Conservation (phyloP, 1,140 invertebrate species). For the Drosophila sp. region DNA sequence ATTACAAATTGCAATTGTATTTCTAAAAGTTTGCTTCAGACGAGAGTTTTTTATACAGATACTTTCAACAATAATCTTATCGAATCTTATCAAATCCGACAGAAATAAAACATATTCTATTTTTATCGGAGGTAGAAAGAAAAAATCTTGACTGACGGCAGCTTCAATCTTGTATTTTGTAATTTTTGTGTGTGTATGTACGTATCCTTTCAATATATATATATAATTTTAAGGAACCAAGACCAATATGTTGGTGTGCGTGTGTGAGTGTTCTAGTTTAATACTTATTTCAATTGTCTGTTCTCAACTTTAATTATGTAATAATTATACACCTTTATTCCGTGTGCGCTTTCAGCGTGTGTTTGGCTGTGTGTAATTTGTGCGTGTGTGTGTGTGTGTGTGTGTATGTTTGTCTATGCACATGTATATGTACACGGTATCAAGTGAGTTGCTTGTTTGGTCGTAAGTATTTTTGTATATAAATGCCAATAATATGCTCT, state of each 20-base stretch:
- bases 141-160: too few species aligned
- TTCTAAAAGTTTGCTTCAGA: too few species aligned
- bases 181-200: constrained; percentile 7
- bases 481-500: constrained; percentile 47
- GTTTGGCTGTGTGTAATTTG: constrained; percentile 12
- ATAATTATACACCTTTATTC: constrained; percentile 20
- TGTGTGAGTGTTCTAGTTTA: constrained; percentile 10
- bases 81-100: too few species aligned
- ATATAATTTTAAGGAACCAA: background rate
- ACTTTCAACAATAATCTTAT: too few species aligned
- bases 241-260: constrained; percentile 10
- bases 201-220: constrained; percentile 6
- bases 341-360: constrained; percentile 7
- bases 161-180: background rate
- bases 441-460: background rate
- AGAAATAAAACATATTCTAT: too few species aligned
- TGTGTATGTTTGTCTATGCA: background rate
- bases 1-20: background rate
- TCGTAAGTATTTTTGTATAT: constrained; percentile 27
- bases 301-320: background rate
- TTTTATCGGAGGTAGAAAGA: too few species aligned
- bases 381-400: constrained; percentile 3
- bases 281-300: constrained; percentile 5
- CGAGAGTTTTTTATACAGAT: too few species aligned
- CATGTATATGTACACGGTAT: background rate